phyloP scores from a whole-genome alignment of 2,113 vertebrate species.

The Chamaetylas fuelleborni region DNA sequence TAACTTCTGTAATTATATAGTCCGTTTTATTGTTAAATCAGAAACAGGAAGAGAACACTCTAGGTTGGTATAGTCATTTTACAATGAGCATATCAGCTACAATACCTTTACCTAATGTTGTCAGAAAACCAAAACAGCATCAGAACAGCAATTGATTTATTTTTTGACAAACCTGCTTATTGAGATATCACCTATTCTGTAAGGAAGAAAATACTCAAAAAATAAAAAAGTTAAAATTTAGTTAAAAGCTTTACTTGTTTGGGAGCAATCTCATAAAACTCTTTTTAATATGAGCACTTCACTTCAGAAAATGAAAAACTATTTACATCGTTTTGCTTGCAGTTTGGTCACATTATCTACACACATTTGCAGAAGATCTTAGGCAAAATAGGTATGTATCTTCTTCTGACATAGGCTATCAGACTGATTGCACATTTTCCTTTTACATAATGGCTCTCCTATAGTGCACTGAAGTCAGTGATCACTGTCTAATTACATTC shows the following conservation, averaged over 20 bases:
- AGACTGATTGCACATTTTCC: conserved; percentile 64
- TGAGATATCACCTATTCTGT: background rate
- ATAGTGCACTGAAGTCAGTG: conserved; percentile 58
- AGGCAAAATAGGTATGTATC: conserved; percentile 50
- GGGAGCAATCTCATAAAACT: conserved; percentile 77
- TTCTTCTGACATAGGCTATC: conserved; percentile 49
- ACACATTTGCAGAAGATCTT: conserved; percentile 55
- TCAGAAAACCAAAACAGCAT: conserved; percentile 32
- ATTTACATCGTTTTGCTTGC: conserved; percentile 73
- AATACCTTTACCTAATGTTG: background rate
- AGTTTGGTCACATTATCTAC: conserved; percentile 66
- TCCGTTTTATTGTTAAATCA: background rate
- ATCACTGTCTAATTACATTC: conserved; percentile 70
- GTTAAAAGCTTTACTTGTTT: conserved; percentile 64
- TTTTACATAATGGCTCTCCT: conserved; percentile 56
- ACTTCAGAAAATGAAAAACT: conserved; percentile 78
- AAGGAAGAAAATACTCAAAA: conserved; percentile 51
- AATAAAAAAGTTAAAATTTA: conserved; percentile 57
- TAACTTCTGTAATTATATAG: background rate
- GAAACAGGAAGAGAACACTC: conserved; percentile 29
- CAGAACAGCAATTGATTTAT: background rate
- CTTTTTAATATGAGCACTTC: conserved; percentile 77
- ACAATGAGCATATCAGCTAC: conserved; percentile 16
- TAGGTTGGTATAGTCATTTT: conserved; percentile 2
- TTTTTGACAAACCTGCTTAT: conserved; percentile 36